Evolutionary conservation across 2,888 invertebrate genomes (phyloP).

Genomic region (Eupithecia abbreviata): DNA sequence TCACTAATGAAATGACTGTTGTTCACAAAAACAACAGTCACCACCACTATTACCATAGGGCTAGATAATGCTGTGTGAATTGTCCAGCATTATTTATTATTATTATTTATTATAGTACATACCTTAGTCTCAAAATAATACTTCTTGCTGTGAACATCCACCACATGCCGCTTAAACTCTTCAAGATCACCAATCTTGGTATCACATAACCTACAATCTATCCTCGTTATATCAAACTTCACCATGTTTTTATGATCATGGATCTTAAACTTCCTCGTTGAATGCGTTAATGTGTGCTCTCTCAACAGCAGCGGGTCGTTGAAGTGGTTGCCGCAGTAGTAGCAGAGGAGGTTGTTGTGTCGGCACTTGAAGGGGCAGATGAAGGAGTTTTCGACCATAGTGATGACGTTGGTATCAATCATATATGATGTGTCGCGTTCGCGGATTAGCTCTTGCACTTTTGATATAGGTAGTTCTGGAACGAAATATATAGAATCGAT

Average conservation of each 20-base stretch:
- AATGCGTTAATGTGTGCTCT: slow-evolving; percentile 54
- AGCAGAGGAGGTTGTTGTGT: slow-evolving; percentile 73
- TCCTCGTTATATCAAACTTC: slow-evolving; percentile 69
- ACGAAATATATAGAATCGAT: slow-evolving; percentile 16
- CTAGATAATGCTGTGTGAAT: too few relatives aligned
- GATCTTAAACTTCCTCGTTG: slow-evolving; percentile 71
- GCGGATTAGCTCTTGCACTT: slow-evolving; percentile 69
- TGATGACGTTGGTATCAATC: slow-evolving; percentile 70
- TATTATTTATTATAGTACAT: background rate
- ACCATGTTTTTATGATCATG: slow-evolving; percentile 74
- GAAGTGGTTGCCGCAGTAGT: slow-evolving; percentile 69
- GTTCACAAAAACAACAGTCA: too few relatives aligned
- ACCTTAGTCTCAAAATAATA: slow-evolving; percentile 52
- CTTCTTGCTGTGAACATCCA: slow-evolving; percentile 61
- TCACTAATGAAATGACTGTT: too few relatives aligned
- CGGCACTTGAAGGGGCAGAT: slow-evolving; percentile 75
- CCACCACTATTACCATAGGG: too few relatives aligned
- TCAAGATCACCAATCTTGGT: slow-evolving; percentile 62
- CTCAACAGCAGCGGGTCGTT: slow-evolving; percentile 58
- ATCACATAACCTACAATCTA: slow-evolving; percentile 70
- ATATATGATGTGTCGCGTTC: slow-evolving; percentile 72
- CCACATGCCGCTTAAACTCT: slow-evolving; percentile 65
- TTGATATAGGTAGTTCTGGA: slow-evolving; percentile 67
- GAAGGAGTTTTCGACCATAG: slow-evolving; percentile 70
- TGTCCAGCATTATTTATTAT: too few relatives aligned